Evolutionary conservation across 2,888 invertebrate genomes (phyloP), one percentile per base, ranked within the genome.

Genomic region (Apotomis turbidana): DNA sequence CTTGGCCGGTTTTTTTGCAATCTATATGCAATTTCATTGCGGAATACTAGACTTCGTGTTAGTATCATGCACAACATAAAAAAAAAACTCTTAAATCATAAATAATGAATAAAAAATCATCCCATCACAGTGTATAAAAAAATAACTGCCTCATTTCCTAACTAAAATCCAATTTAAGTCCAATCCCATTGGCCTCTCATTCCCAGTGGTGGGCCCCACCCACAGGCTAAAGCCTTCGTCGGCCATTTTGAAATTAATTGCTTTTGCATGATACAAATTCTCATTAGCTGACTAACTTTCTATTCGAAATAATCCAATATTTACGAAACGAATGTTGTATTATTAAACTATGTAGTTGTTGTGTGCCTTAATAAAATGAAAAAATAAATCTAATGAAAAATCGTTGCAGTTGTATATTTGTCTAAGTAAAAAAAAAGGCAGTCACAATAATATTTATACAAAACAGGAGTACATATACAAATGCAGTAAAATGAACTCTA

Each of bases 181-280:
- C 27, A 61, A 61, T 69, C 60, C 54, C 36, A 27, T 54, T 27
- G 60, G 38, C 54, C 9, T 12, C 38, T 44, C 27, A 61, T 12
- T 67, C 66, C 71, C 71, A 64, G 38, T 49, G 66, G 71, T 60
- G 38, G 12, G 62, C 55, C 5, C 5, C 10, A 4, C 27, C 57
- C 36, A 49, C 49, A 46, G 27, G 12, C 9, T 6, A 41, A 67
- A 57, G 49, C 46, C 66, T 60, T 38, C 59, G 68, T 13, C 69
- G n/a, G 57, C 71, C 62, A 71, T 71, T 68, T 71, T 68, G 57
- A 51, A 59, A 68, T 67, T 71, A 71, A 71, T 71, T 68, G 68
- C 61, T 49, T 62, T 44, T 71, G 67, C 71, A 62, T 68, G 51
- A 62, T 68, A 58, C 61, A 71, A 61, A 10, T 60, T 62, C 49